Conservation (phyloP, 2,888 invertebrate genomes). For the Chromoteleia sp. region DNA sequence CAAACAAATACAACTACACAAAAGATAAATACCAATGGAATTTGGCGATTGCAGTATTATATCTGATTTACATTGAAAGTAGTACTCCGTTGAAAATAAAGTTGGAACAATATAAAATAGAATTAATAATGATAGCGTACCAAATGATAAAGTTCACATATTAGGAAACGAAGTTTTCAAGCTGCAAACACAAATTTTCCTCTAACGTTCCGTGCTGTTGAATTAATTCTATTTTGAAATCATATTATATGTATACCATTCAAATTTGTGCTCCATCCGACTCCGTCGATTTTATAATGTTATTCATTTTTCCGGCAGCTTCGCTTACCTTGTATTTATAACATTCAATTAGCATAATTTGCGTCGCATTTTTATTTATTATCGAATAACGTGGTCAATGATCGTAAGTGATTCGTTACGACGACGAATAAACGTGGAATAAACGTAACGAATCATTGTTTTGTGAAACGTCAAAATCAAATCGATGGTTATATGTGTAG, state of each 20-base stretch:
- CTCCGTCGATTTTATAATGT: background rate
- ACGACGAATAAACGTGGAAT: too few relatives aligned
- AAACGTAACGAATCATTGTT: background rate
- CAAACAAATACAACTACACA: background rate
- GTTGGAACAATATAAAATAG: constrained; percentile 12
- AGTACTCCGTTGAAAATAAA: constrained; percentile 1
- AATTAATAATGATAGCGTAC: constrained; percentile 28
- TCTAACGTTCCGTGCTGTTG: background rate
- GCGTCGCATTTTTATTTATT: too few relatives aligned
- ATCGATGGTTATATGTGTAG: background rate
- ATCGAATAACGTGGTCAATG: too few relatives aligned
- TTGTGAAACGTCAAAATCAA: background rate
- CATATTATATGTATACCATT: constrained; percentile 6
- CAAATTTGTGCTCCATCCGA: background rate
- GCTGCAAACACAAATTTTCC: background rate
- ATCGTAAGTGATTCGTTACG: too few relatives aligned
- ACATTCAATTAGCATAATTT: too few relatives aligned
- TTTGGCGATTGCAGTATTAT: background rate
- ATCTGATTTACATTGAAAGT: constrained; percentile 13
- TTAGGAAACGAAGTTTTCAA: constrained; percentile 20
- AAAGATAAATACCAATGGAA: background rate
- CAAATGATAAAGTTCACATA: constrained; percentile 22
- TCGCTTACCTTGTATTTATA: too few relatives aligned
- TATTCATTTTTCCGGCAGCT: too few relatives aligned
- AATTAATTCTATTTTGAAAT: constrained; percentile 20